These are phyloP conservation scores for Cromileptes altivelis DNA, from an alignment of 2,113 vertebrate genomes.

Conservation along the genomic window DNA sequence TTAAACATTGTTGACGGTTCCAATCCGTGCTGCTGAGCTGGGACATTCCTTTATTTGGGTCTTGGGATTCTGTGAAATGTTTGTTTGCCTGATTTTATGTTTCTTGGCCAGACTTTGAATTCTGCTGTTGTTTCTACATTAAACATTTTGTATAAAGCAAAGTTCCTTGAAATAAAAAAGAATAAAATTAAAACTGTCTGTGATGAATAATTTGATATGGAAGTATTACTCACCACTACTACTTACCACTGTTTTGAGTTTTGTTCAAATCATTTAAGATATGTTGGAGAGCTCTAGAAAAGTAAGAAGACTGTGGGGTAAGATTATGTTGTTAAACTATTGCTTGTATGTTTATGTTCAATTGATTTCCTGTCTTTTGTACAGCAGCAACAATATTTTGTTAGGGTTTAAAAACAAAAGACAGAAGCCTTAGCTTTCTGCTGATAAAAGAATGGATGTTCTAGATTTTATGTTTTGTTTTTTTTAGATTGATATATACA, in stretches of 20 bases:
- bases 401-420: too few relatives aligned
- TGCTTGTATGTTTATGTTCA: neutral
- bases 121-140: conserved; percentile 98
- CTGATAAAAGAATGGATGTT: too few relatives aligned
- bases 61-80: conserved; percentile 89
- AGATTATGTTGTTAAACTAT: neutral
- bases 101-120: conserved; percentile 94
- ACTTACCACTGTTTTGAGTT: neutral
- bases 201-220: neutral
- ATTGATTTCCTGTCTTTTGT: neutral
- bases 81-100: conserved; percentile 91
- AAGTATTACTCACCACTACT: too few relatives aligned
- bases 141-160: conserved; percentile 98
- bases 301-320: neutral
- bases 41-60: conserved; percentile 81
- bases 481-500: too few relatives aligned
- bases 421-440: too few relatives aligned
- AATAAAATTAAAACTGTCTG: conserved; percentile 49
- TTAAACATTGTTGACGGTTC: conserved; percentile 81
- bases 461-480: too few relatives aligned
- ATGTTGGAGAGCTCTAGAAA: neutral
- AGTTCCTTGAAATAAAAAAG: conserved; percentile 93
- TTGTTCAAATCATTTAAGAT: neutral
- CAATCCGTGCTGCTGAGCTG: conserved; percentile 82
- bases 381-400: neutral